A percentile compares a stretch with the other conserved stretches of the same genome.
phyloP scores from a whole-genome alignment of 2,888 invertebrate species.

The Aelia acuminata region DNA sequence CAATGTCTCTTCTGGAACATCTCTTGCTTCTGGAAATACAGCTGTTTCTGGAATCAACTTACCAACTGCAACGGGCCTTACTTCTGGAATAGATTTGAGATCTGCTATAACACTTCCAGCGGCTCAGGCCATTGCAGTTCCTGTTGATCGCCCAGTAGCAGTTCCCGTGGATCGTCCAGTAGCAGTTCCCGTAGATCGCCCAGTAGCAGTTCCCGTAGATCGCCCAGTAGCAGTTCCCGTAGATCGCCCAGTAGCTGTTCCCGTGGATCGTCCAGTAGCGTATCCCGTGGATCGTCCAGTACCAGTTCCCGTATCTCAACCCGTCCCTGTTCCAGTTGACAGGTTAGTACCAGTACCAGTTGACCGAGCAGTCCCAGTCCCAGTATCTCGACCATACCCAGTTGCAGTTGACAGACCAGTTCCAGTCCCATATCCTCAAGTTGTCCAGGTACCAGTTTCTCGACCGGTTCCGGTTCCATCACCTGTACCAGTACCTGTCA shows the following conservation, averaged over 20 bases:
- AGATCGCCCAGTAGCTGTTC: constrained; percentile 71
- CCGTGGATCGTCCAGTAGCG: constrained; percentile 70
- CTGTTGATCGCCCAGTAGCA: constrained; percentile 67
- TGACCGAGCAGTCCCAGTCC: constrained; percentile 68
- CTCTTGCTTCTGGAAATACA: neutral
- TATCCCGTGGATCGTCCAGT: constrained; percentile 67
- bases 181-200: constrained; percentile 66
- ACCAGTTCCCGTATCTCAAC: constrained; percentile 66
- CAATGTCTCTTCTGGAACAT: neutral
- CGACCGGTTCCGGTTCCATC: constrained; percentile 72
- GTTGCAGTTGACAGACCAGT: constrained; percentile 72
- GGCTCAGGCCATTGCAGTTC: constrained; percentile 66
- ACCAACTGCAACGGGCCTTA: neutral
- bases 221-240: constrained; percentile 70
- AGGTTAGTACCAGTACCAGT: constrained; percentile 66
- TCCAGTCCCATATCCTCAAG: constrained; percentile 71
- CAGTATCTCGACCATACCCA: constrained; percentile 73
- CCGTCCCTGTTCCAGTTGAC: constrained; percentile 66
- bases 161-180: constrained; percentile 66
- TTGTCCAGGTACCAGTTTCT: constrained; percentile 70
- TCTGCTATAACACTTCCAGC: constrained; percentile 64
- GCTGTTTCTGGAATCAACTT: neutral
- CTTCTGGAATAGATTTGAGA: neutral
- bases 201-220: constrained; percentile 65
- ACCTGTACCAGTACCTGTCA: constrained; percentile 66